Evolutionary conservation across 2,113 vertebrate genomes (phyloP).

Genomic region (Neomonachus schauinslandi): DNA sequence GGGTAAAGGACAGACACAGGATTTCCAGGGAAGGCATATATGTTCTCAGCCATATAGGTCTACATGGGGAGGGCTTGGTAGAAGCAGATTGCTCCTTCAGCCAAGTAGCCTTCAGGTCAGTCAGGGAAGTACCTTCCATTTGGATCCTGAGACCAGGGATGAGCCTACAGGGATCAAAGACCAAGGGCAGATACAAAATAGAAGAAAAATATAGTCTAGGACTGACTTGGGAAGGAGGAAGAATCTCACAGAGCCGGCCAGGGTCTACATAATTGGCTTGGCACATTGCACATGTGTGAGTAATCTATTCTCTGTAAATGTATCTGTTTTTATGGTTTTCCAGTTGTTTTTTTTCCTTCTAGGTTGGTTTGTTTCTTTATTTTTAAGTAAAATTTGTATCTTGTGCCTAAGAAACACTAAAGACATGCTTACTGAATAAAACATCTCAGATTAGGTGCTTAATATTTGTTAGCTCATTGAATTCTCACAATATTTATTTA

Average conservation of each 20-base stretch:
- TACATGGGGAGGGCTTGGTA: not conserved
- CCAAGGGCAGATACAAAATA: not conserved
- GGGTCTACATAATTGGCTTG: not conserved
- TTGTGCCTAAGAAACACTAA: not conserved
- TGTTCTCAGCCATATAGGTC: too few species aligned
- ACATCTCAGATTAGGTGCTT: not conserved
- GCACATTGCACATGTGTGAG: too few species aligned
- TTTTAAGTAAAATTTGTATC: slow-evolving; percentile 13
- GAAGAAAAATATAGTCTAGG: not conserved
- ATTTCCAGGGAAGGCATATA: not conserved
- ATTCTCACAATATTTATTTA: slow-evolving; percentile 18
- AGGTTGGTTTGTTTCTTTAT: not conserved
- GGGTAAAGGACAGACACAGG: not conserved
- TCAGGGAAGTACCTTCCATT: not conserved
- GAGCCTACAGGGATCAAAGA: not conserved
- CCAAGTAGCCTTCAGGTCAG: not conserved
- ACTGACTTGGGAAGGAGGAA: not conserved
- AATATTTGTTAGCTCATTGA: not conserved
- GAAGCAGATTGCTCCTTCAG: not conserved
- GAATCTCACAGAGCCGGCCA: not conserved
- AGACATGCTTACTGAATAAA: not conserved
- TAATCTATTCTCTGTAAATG: not conserved
- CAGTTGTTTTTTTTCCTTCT: not conserved
- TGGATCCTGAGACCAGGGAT: not conserved
- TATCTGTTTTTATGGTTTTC: not conserved